A percentile compares a stretch with the other conserved stretches of the same genome.
phyloP scores from a whole-genome alignment of 2,113 vertebrate genomes.

The Dipodomys stephensi region DNA sequence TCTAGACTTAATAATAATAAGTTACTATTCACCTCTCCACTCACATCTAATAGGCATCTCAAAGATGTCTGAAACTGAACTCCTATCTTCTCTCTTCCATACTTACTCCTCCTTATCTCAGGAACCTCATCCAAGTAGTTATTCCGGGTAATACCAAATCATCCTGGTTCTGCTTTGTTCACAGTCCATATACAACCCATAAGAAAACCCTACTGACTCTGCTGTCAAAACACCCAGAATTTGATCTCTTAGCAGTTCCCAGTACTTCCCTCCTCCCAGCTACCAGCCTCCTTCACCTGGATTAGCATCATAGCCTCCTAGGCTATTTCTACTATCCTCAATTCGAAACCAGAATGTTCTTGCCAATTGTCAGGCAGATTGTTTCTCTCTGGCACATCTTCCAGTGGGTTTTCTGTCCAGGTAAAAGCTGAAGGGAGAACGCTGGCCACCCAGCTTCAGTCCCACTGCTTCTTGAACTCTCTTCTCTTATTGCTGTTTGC shows the following conservation, averaged over 20 bases:
- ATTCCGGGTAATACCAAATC: background rate
- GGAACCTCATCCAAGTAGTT: background rate
- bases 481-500: background rate
- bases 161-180: background rate
- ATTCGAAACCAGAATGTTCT: background rate
- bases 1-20: background rate
- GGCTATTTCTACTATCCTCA: background rate
- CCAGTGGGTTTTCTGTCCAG: background rate
- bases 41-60: background rate
- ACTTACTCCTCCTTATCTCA: background rate
- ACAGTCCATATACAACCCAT: background rate
- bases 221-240: background rate
- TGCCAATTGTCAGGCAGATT: background rate
- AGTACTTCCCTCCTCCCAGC: background rate
- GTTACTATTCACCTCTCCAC: background rate
- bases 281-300: background rate
- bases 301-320: background rate
- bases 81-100: background rate
- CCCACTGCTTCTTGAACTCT: background rate
- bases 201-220: background rate
- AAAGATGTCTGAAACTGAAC: background rate
- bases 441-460: rapidly evolving
- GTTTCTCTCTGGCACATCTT: background rate
- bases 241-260: background rate
- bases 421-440: background rate